Conservation (phyloP, 2,113 vertebrate genomes). For the Etheostoma spectabile region DNA sequence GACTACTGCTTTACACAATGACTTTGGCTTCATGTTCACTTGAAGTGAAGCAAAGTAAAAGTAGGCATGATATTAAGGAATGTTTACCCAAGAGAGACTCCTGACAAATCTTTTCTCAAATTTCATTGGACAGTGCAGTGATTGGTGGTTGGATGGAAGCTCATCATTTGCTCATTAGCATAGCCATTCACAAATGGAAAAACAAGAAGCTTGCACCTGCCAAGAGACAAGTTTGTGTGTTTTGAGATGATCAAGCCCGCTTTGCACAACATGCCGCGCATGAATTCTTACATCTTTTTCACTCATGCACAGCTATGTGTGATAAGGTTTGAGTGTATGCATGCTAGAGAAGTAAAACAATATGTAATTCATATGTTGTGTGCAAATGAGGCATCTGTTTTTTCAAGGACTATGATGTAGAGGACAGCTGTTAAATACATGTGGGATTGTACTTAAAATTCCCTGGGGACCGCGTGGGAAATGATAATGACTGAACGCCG, state of each 20-base stretch:
- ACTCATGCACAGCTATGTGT: not conserved
- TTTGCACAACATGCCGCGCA: not conserved
- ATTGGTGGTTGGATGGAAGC: not conserved
- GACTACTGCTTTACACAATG: not conserved
- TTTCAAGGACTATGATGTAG: not conserved
- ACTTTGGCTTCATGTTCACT: not conserved
- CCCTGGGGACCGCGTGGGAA: not conserved
- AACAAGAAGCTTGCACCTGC: not conserved
- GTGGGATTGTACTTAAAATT: not conserved
- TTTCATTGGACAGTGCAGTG: not conserved
- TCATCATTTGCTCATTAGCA: not conserved
- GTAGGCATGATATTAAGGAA: not conserved
- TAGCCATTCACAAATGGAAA: not conserved
- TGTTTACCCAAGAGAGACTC: not conserved
- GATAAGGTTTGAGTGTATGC: not conserved
- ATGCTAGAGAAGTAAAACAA: not conserved
- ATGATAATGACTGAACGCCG: not conserved
- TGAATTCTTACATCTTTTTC: not conserved
- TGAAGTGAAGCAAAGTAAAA: not conserved
- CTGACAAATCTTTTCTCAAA: not conserved
- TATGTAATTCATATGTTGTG: not conserved
- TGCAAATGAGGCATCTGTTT: not conserved
- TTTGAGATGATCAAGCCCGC: not conserved
- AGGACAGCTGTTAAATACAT: not conserved
- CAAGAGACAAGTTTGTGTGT: not conserved